Evolutionary conservation across 2,113 vertebrate genomes (phyloP).

Genomic region (Myotis brandtii): DNA sequence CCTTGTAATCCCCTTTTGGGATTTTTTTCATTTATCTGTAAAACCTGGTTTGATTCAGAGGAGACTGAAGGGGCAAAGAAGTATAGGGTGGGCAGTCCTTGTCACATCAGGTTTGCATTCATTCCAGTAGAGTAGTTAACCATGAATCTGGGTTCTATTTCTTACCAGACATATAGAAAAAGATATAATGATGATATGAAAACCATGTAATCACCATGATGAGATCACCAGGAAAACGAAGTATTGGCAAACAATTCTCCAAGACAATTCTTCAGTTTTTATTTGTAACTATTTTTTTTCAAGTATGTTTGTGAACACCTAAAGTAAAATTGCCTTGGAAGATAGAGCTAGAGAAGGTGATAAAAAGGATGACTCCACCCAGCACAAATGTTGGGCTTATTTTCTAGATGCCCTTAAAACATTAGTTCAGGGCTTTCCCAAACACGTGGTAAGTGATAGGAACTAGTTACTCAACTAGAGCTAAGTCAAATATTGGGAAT

Average conservation of each 20-base stretch:
- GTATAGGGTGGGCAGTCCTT: not conserved
- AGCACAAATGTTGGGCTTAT: not conserved
- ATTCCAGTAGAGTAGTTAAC: not conserved
- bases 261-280: not conserved
- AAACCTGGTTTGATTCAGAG: not conserved
- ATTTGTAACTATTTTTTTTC: not conserved
- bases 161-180: not conserved
- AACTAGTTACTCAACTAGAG: not conserved
- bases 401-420: not conserved
- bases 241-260: not conserved
- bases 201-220: not conserved
- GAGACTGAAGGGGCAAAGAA: not conserved
- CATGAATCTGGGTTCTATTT: not conserved
- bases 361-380: not conserved
- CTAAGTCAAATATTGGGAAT: not conserved
- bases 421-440: not conserved
- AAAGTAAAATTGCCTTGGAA: not conserved
- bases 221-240: not conserved
- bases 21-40: not conserved
- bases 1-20: not conserved
- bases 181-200: not conserved
- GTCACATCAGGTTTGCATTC: not conserved
- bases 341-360: not conserved
- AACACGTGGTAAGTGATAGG: not conserved
- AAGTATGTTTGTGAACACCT: not conserved